phyloP scores from a whole-genome alignment of 2,888 invertebrate species.

The Seladonia tumulorum region DNA sequence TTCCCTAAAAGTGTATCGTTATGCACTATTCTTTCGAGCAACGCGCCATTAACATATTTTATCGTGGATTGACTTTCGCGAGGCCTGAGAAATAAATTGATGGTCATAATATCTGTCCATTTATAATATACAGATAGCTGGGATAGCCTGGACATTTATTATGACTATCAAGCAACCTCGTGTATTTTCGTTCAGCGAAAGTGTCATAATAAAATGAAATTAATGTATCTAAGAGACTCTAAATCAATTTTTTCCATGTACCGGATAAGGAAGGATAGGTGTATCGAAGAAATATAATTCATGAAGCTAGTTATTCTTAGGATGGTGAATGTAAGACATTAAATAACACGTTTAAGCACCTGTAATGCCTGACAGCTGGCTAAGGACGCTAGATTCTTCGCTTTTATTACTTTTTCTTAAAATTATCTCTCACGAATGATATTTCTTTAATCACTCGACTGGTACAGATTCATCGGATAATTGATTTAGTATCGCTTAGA shows the following conservation, averaged over 20 bases:
- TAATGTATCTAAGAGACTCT: background rate
- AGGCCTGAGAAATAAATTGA: background rate
- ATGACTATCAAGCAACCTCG: constrained; percentile 1
- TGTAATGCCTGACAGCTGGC: background rate
- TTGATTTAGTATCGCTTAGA: background rate
- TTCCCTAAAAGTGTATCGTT: background rate
- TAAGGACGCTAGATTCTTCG: background rate
- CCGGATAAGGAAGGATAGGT: background rate
- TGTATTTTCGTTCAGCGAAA: background rate
- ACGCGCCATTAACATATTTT: background rate
- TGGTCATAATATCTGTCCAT: background rate
- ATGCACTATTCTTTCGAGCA: background rate
- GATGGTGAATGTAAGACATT: background rate
- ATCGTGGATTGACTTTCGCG: background rate
- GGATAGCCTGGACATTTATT: background rate
- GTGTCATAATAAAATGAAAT: background rate
- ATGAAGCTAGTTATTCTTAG: background rate
- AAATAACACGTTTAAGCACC: constrained; percentile 1
- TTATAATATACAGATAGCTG: background rate
- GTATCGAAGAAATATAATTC: background rate
- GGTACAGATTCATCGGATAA: background rate
- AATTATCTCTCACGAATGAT: background rate
- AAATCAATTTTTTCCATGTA: background rate
- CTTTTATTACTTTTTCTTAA: background rate
- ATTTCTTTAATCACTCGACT: background rate